These are phyloP conservation scores for Propithecus perrieri DNA, from an alignment of 2,797 vertebrate genomes.

Conservation along the genomic window DNA sequence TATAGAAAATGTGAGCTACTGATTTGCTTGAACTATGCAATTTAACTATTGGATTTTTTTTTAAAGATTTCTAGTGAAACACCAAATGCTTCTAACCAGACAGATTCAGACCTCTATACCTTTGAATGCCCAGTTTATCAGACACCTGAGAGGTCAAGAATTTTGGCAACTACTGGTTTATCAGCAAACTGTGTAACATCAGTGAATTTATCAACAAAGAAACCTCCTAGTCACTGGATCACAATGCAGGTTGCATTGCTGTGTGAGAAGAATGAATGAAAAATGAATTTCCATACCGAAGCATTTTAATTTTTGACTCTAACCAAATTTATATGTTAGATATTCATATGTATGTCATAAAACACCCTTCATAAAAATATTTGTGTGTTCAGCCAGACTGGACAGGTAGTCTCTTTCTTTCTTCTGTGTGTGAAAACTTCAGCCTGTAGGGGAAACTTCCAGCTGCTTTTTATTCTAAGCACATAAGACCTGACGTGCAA, in stretches of 20 bases:
- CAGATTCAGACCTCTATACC: background rate
- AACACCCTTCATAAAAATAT: background rate
- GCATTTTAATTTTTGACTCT: background rate
- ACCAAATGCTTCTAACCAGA: background rate
- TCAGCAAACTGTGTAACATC: conserved; percentile 73
- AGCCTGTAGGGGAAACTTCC: too few species aligned
- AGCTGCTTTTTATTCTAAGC: background rate
- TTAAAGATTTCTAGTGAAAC: conserved; percentile 11
- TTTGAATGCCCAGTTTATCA: conserved; percentile 82
- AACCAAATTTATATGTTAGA: background rate
- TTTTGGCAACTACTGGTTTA: background rate
- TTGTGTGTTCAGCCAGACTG: background rate
- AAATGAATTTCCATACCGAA: background rate
- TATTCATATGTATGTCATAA: fast-evolving
- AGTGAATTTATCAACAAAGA: conserved; percentile 68
- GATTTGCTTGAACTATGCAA: background rate
- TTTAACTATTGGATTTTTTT: background rate
- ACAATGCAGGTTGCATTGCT: conserved; percentile 79
- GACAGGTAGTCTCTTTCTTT: background rate
- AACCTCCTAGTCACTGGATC: conserved; percentile 78
- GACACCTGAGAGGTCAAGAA: conserved; percentile 70
- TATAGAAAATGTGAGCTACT: background rate
- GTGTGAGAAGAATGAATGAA: conserved; percentile 79
- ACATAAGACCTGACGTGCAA: background rate
- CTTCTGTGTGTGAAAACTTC: too few species aligned